Evolutionary conservation across 2,888 invertebrate genomes (phyloP).

Genomic region (Drosophila parthenogenetica): DNA sequence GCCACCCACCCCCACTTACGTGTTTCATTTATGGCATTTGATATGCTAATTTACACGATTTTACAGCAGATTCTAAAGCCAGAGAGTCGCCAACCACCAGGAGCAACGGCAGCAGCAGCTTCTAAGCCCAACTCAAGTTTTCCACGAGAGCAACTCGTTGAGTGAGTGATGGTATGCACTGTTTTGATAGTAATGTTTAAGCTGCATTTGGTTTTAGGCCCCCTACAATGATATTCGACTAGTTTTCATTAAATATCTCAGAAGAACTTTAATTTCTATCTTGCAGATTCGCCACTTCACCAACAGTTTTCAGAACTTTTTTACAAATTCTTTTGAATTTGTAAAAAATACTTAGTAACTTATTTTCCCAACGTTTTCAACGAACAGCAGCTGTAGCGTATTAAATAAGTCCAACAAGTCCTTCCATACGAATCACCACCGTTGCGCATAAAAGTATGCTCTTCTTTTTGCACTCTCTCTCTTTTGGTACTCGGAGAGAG

Average conservation of each 20-base stretch:
- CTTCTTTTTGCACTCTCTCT: constrained; percentile 46
- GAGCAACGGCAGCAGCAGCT: constrained; percentile 53
- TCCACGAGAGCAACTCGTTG: constrained; percentile 49
- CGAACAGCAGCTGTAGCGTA: constrained; percentile 56
- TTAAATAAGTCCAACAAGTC: constrained; percentile 27
- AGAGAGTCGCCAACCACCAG: constrained; percentile 14
- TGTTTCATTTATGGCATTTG: constrained; percentile 70
- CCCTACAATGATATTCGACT: constrained; percentile 8
- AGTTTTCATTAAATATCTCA: neutral
- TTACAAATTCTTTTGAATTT: neutral
- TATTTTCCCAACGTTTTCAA: neutral
- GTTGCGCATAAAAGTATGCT: constrained; percentile 28
- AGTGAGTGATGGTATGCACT: constrained; percentile 44
- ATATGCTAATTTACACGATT: constrained; percentile 81
- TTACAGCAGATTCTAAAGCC: constrained; percentile 44
- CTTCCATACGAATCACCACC: constrained; percentile 56
- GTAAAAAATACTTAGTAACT: neutral
- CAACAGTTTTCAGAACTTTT: too few relatives aligned
- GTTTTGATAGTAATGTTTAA: constrained; percentile 49
- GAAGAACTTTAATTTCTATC: too few relatives aligned
- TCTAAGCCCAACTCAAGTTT: constrained; percentile 45
- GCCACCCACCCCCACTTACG: constrained; percentile 26
- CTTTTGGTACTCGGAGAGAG: constrained; percentile 34
- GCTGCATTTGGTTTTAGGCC: neutral
- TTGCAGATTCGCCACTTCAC: too few relatives aligned